Percentiles rank a stretch among this genome's conserved stretches.
Conservation (phyloP, 1,140 invertebrate genomes). For the Cepaea nemoralis region DNA sequence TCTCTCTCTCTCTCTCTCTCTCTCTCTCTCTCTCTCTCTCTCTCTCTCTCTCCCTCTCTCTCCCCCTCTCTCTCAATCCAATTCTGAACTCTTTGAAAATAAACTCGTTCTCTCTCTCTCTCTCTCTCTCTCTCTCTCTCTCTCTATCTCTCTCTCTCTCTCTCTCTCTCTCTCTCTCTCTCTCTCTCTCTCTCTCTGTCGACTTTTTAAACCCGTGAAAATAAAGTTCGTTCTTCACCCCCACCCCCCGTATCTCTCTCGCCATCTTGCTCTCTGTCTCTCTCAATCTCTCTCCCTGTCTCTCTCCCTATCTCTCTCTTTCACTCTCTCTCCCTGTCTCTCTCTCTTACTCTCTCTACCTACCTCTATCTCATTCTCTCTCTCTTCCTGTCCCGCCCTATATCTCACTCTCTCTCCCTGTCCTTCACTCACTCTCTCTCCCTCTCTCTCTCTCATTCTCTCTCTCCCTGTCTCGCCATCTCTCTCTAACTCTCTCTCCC, state of each 20-base stretch:
- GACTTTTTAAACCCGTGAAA: too few species aligned
- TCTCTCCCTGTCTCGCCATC: not conserved
- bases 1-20: too few species aligned
- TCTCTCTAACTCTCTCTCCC: too few species aligned
- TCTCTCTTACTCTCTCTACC: conserved; percentile 27
- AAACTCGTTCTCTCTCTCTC: conserved; percentile 25
- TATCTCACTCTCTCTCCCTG: conserved; percentile 23
- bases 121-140: conserved; percentile 21
- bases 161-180: conserved; percentile 21
- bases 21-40: conserved; percentile 34
- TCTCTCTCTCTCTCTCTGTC: not conserved
- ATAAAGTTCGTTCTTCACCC: too few species aligned
- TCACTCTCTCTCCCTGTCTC: conserved; percentile 8
- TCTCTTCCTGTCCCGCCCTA: conserved; percentile 7
- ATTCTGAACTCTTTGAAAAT: too few species aligned
- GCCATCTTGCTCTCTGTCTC: too few species aligned
- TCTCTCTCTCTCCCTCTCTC: conserved; percentile 4
- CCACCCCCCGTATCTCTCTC: too few species aligned
- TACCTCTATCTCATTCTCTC: not conserved
- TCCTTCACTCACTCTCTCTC: not conserved
- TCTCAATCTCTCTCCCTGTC: too few species aligned
- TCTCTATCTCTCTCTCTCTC: conserved; percentile 1
- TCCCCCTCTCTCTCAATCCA: not conserved
- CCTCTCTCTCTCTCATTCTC: conserved; percentile 17
- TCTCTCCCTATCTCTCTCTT: too few species aligned